Evolutionary conservation across 2,888 invertebrate genomes (phyloP).

Genomic region (Carcina quercana): DNA sequence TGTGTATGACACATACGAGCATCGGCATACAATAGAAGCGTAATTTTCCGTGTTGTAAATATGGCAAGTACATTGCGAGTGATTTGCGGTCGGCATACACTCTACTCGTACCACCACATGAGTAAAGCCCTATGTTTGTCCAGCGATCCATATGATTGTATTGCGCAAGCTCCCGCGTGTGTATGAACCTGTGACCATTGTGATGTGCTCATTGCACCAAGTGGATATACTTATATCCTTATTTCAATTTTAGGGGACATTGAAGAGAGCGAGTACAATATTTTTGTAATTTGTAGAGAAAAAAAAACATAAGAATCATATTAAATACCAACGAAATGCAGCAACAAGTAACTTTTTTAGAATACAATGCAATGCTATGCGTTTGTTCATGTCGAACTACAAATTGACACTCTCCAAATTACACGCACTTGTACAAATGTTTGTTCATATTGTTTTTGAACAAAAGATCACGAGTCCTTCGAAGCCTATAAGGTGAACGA

Average conservation of each 20-base stretch:
- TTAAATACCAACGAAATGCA: too few species aligned
- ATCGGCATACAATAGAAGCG: too few species aligned
- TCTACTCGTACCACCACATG: slow-evolving; percentile 25
- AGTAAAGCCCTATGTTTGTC: slow-evolving; percentile 33
- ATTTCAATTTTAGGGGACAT: too few species aligned
- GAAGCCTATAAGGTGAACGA: slow-evolving; percentile 24
- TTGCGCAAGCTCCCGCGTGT: slow-evolving; percentile 36
- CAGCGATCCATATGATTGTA: slow-evolving; percentile 30
- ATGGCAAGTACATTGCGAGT: slow-evolving; percentile 13
- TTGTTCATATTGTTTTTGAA: slow-evolving; percentile 13
- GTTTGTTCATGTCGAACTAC: not conserved
- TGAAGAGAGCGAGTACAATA: too few species aligned
- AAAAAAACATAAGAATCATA: too few species aligned
- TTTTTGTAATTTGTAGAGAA: too few species aligned
- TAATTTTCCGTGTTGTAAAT: slow-evolving; percentile 31
- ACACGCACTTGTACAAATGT: slow-evolving; percentile 33
- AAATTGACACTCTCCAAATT: slow-evolving; percentile 10
- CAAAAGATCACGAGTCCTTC: slow-evolving; percentile 23
- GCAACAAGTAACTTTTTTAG: too few species aligned
- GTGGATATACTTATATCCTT: too few species aligned
- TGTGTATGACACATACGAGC: slow-evolving; percentile 14
- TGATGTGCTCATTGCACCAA: too few species aligned
- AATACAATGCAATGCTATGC: too few species aligned
- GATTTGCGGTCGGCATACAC: slow-evolving; percentile 16
- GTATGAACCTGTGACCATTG: too few species aligned